phyloP scores from a whole-genome alignment of 30 jellyfish, hydroid and myxozoan genomes.

The Chrysaora quinquecirrha region DNA sequence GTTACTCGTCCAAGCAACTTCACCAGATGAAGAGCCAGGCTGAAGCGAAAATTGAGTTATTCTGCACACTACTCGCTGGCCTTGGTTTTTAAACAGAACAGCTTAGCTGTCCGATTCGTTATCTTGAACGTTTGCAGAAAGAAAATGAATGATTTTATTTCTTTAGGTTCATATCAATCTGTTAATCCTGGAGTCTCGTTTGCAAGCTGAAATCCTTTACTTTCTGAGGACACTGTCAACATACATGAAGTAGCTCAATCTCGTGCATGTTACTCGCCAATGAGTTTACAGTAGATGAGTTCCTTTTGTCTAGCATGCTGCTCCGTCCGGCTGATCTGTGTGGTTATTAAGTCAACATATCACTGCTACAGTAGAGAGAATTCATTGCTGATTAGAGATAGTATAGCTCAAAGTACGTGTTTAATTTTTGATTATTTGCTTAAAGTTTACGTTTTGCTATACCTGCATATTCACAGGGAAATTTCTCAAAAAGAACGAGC shows the following conservation, averaged over 20 bases:
- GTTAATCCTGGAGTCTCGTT: slow-evolving; percentile 87
- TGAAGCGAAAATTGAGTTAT: too few relatives aligned
- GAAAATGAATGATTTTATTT: too few relatives aligned
- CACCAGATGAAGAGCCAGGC: too few relatives aligned
- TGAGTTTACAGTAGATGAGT: neutral
- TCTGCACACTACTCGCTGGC: too few relatives aligned
- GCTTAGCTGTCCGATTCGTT: too few relatives aligned
- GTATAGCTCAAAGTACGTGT: neutral
- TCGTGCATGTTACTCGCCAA: neutral
- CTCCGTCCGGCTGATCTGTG: neutral
- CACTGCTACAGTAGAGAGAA: neutral
- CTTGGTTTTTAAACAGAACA: too few relatives aligned
- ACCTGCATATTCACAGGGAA: neutral
- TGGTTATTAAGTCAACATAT: neutral
- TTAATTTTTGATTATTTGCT: too few relatives aligned
- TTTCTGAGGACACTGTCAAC: slow-evolving; percentile 74
- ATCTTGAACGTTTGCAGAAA: too few relatives aligned
- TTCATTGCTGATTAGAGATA: neutral
- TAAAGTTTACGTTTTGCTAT: too few relatives aligned
- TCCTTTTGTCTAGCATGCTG: neutral
- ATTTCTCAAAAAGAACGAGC: too few relatives aligned
- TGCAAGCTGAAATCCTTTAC: slow-evolving; percentile 94
- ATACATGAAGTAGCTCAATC: slow-evolving; percentile 73
- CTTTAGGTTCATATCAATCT: slow-evolving; percentile 89
- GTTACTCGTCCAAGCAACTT: too few relatives aligned